These are phyloP conservation scores for Coregonus sp. DNA, from an alignment of 2,797 vertebrate species.

Conservation along the genomic window DNA sequence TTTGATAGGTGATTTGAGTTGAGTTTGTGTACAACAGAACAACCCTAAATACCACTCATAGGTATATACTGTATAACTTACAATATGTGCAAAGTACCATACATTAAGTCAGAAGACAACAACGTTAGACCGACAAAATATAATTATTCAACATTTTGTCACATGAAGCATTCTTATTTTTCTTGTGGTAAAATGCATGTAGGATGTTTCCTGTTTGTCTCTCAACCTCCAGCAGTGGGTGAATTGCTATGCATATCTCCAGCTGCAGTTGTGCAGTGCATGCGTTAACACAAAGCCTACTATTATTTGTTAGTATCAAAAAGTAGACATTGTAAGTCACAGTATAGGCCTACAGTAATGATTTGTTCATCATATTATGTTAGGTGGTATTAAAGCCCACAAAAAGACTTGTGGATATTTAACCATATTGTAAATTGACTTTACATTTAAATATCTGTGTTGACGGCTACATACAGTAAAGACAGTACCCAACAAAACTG, in stretches of 20 bases:
- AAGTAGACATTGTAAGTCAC: conserved; percentile 16
- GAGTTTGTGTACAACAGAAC: too few species aligned
- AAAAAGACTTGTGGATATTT: background rate
- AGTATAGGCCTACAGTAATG: background rate
- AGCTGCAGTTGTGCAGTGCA: conserved; percentile 43
- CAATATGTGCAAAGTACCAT: background rate
- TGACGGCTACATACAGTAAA: background rate
- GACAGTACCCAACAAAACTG: background rate
- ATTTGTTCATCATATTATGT: background rate
- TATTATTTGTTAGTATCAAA: background rate
- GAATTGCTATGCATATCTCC: conserved; percentile 24
- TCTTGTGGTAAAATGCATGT: conserved; percentile 37
- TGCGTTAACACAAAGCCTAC: conserved; percentile 16
- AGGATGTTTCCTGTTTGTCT: conserved; percentile 47
- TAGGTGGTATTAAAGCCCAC: background rate
- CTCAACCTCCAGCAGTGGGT: conserved; percentile 1
- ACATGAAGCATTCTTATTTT: background rate
- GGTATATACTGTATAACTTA: too few species aligned
- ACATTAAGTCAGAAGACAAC: background rate
- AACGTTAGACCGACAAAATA: background rate
- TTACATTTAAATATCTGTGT: background rate
- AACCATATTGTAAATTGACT: background rate
- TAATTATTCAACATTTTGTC: background rate
- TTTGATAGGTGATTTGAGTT: too few species aligned
- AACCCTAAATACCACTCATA: too few species aligned